A percentile compares a stretch with the other conserved stretches of the same genome.
Conservation (phyloP, 2,888 invertebrate genomes). For the Trachelus stipa region DNA sequence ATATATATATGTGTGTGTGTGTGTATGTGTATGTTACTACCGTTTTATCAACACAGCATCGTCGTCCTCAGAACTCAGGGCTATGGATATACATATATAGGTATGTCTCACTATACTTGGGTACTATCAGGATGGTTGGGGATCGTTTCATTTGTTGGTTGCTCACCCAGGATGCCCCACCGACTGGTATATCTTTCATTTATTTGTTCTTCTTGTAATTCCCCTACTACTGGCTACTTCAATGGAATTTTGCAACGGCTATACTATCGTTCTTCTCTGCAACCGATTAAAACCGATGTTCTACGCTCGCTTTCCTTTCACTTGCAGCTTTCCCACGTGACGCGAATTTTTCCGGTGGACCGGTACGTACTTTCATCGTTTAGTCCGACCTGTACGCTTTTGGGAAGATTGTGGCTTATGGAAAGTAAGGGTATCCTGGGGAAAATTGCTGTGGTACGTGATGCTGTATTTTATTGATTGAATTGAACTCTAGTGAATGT, state of each 20-base stretch:
- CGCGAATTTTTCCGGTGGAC: conserved; percentile 10
- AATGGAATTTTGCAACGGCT: neutral
- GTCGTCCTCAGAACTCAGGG: neutral
- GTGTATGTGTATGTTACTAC: neutral
- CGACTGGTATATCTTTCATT: neutral
- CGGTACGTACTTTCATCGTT: neutral
- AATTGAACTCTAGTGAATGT: neutral
- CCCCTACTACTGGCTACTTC: neutral
- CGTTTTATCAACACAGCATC: neutral
- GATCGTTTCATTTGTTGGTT: neutral
- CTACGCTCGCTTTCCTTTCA: conserved; percentile 16
- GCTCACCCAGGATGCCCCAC: neutral
- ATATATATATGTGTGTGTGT: no score
- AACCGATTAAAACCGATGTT: neutral
- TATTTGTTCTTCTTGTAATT: neutral
- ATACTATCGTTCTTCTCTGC: neutral
- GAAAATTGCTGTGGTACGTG: neutral
- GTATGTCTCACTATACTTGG: neutral
- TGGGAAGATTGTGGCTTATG: neutral
- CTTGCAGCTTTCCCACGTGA: conserved; percentile 22
- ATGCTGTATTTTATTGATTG: neutral
- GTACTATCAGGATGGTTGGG: neutral
- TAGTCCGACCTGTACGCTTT: neutral
- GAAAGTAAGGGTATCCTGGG: neutral
- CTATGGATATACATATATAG: neutral